phyloP scores from a whole-genome alignment of 92 coral and sea anemone genomes.

The Epizoanthus illoricatus region DNA sequence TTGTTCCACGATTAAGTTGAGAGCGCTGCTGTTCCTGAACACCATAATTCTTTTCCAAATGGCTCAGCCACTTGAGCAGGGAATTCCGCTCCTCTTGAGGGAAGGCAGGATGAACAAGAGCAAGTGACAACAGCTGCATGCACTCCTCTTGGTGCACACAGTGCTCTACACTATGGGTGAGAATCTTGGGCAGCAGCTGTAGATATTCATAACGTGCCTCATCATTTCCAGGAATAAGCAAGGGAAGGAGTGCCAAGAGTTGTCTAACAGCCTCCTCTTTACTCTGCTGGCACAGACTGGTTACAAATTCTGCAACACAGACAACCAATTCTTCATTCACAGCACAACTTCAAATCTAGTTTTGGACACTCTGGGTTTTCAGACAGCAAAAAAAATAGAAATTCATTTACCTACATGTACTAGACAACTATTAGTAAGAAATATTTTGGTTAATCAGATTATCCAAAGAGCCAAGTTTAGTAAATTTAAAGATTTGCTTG shows the following conservation, averaged over 20 bases:
- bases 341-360: background rate
- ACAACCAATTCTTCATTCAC: background rate
- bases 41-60: conserved; percentile 80
- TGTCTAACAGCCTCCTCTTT: conserved; percentile 88
- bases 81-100: conserved; percentile 84
- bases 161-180: conserved; percentile 83
- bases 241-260: conserved; percentile 84
- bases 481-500: too few species aligned
- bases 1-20: conserved; percentile 46
- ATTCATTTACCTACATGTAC: too few species aligned
- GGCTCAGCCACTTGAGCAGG: conserved; percentile 87
- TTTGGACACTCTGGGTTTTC: background rate
- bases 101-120: conserved; percentile 98
- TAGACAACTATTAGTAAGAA: too few species aligned
- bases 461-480: too few species aligned
- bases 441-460: too few species aligned
- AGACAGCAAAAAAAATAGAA: too few species aligned
- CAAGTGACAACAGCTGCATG: conserved; percentile 94
- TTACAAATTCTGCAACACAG: conserved; percentile 70
- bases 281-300: conserved; percentile 71
- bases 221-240: conserved; percentile 89
- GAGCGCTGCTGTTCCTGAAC: conserved; percentile 75
- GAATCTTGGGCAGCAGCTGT: conserved; percentile 84
- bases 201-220: conserved; percentile 87
- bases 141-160: conserved; percentile 95